Percentiles rank a stretch among this genome's conserved stretches.
phyloP scores from a whole-genome alignment of 1,140 invertebrate genomes.

The Drosophila pseudoobscura region DNA sequence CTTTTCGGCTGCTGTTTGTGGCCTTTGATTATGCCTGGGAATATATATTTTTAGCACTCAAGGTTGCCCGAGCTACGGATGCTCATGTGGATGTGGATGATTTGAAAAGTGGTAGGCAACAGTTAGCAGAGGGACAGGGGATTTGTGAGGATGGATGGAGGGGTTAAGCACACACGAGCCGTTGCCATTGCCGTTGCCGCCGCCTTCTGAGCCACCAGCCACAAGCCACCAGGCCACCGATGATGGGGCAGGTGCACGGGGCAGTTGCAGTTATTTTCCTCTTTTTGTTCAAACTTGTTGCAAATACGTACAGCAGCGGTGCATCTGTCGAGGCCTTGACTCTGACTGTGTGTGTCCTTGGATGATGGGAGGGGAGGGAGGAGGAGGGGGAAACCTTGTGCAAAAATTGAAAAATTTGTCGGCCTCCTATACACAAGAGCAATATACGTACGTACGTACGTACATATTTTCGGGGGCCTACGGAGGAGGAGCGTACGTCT shows the following conservation, averaged over 20 bases:
- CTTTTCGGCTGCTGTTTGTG: slow-evolving; percentile 9
- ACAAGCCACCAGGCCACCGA: slow-evolving; percentile 1
- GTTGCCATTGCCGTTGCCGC: not conserved
- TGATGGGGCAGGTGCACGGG: slow-evolving; percentile 18
- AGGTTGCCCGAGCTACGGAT: slow-evolving; percentile 66
- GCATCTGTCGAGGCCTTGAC: slow-evolving; percentile 65
- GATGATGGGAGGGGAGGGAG: not conserved
- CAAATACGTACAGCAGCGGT: slow-evolving; percentile 39
- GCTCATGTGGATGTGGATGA: slow-evolving; percentile 74
- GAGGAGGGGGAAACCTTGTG: slow-evolving; percentile 9
- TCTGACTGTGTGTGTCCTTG: slow-evolving; percentile 64
- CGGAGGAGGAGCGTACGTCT: too few species aligned
- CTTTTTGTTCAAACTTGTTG: slow-evolving; percentile 67
- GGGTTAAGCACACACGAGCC: slow-evolving; percentile 37
- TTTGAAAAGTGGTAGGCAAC: slow-evolving; percentile 76
- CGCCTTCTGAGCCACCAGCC: slow-evolving; percentile 63
- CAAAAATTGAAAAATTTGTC: slow-evolving; percentile 69
- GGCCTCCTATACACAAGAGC: slow-evolving; percentile 22
- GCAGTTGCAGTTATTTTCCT: slow-evolving; percentile 1
- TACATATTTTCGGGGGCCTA: too few species aligned
- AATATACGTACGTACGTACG: slow-evolving; percentile 13
- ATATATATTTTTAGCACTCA: slow-evolving; percentile 74
- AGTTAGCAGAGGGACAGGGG: slow-evolving; percentile 40
- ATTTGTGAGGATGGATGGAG: slow-evolving; percentile 16
- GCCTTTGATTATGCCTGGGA: slow-evolving; percentile 67